phyloP scores from a whole-genome alignment of 2,888 invertebrate species.

The Diarsia rubi region DNA sequence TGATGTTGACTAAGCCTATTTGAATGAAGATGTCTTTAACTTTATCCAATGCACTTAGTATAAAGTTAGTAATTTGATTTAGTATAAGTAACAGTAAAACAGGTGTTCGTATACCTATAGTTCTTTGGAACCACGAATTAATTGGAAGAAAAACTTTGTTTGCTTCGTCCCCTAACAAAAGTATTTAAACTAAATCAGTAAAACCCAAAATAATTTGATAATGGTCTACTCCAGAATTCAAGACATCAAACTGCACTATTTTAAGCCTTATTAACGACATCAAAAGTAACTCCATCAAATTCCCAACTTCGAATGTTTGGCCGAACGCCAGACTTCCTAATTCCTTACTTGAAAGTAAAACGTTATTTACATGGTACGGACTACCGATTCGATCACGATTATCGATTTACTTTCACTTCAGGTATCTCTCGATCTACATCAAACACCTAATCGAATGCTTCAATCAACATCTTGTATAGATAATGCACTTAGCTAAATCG shows the following conservation, averaged over 20 bases:
- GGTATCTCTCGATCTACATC: slow-evolving; percentile 69
- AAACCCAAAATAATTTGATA: slow-evolving; percentile 5
- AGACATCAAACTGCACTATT: slow-evolving; percentile 23
- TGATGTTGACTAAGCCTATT: neutral
- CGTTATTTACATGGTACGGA: slow-evolving; percentile 55
- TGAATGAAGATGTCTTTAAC: neutral
- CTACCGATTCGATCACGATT: slow-evolving; percentile 66
- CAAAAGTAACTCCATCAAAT: slow-evolving; percentile 33
- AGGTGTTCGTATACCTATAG: too few relatives aligned
- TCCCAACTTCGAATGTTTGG: slow-evolving; percentile 22
- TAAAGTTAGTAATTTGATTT: neutral
- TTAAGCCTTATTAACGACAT: slow-evolving; percentile 21
- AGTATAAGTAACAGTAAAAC: too few relatives aligned
- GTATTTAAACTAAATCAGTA: neutral
- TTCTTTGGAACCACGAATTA: neutral
- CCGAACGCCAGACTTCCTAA: slow-evolving; percentile 47
- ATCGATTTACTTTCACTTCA: slow-evolving; percentile 79
- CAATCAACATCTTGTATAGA: slow-evolving; percentile 67
- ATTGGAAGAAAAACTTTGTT: neutral
- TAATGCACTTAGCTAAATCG: slow-evolving; percentile 47
- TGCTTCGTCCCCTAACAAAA: neutral
- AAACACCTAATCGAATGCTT: slow-evolving; percentile 69
- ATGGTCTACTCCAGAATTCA: slow-evolving; percentile 5
- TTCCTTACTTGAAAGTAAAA: slow-evolving; percentile 56
- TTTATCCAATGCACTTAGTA: neutral